A percentile compares a stretch with the other conserved stretches of the same genome.
Evolutionary conservation across 2,113 vertebrate genomes (phyloP).

Genomic region (Ophiodon elongatus): DNA sequence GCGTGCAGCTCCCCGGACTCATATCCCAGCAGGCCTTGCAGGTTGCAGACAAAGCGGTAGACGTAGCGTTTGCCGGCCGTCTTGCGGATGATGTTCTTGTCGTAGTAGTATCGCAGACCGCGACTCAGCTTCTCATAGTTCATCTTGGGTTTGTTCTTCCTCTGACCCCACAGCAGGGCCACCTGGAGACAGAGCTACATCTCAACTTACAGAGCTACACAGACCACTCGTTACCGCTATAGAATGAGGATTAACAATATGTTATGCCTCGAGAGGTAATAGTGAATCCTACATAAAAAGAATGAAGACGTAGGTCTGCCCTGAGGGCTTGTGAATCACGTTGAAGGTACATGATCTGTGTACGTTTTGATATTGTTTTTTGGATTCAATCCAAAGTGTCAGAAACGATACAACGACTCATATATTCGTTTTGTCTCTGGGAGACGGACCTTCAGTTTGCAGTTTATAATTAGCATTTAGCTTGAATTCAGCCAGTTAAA

Average conservation of each 20-base stretch:
- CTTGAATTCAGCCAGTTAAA: no score
- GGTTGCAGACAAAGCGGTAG: slow-evolving; percentile 81
- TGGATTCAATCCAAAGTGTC: background rate
- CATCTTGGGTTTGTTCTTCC: slow-evolving; percentile 84
- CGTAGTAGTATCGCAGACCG: slow-evolving; percentile 83
- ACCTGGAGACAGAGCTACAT: slow-evolving; percentile 58
- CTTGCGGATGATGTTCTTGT: slow-evolving; percentile 85
- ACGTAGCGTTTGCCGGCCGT: slow-evolving; percentile 81
- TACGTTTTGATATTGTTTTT: no score
- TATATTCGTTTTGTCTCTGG: background rate
- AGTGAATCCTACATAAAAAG: background rate
- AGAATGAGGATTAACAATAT: background rate
- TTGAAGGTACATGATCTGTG: no score
- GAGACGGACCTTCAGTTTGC: background rate
- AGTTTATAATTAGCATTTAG: background rate
- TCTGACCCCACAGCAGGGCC: slow-evolving; percentile 78
- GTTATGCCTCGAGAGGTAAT: background rate
- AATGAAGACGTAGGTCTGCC: no score
- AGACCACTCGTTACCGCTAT: background rate
- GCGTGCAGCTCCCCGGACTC: slow-evolving; percentile 76
- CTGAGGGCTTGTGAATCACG: no score
- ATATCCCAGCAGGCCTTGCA: slow-evolving; percentile 83
- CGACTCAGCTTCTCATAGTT: slow-evolving; percentile 83
- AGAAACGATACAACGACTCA: background rate
- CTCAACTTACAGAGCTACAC: background rate